Evolutionary conservation across 2,888 invertebrate genomes (phyloP).

Genomic region (Odontothrips loti): DNA sequence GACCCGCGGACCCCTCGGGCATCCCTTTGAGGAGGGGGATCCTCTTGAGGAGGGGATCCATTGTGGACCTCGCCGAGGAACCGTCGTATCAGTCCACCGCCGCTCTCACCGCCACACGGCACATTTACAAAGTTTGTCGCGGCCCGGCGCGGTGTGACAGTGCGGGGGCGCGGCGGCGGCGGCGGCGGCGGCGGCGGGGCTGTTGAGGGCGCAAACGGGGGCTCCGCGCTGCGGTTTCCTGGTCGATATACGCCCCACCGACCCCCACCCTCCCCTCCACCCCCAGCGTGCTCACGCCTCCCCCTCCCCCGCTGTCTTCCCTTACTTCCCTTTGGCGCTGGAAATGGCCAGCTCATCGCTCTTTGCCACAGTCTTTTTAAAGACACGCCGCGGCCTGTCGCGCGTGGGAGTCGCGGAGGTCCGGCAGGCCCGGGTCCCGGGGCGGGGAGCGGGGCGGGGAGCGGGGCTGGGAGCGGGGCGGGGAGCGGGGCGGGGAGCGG

Average conservation of each 20-base stretch:
- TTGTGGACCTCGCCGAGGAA: not conserved
- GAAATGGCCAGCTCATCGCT: conserved; percentile 2
- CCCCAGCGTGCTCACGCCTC: not conserved
- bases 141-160: no score
- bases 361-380: no score
- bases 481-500: no score
- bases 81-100: not conserved
- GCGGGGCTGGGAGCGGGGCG: no score
- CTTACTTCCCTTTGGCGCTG: not conserved
- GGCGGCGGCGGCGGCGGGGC: not conserved
- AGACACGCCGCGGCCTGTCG: not conserved
- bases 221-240: conserved; percentile 1
- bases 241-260: not conserved
- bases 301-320: not conserved
- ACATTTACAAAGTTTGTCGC: no score
- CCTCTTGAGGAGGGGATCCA: no score
- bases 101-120: no score
- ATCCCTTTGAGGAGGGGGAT: not conserved
- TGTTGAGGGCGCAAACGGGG: not conserved
- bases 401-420: no score
- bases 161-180: no score
- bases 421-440: not conserved
- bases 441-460: no score
- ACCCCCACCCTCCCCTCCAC: not conserved
- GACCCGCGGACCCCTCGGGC: not conserved